Evolutionary conservation across 1,140 invertebrate genomes (phyloP).

Genomic region (Brachionus plicatilis): DNA sequence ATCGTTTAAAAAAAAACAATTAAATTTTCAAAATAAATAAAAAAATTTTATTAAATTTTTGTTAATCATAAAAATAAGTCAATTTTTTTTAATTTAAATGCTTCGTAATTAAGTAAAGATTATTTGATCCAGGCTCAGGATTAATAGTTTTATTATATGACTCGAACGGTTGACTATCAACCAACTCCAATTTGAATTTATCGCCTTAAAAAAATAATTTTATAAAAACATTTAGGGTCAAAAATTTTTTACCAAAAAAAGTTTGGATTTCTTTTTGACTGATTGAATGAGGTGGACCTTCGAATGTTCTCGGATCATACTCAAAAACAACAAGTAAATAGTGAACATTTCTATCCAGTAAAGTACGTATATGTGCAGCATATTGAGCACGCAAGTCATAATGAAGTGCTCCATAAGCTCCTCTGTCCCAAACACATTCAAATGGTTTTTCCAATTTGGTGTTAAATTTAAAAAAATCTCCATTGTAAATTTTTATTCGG

Average conservation of each 20-base stretch:
- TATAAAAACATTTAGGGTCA: neutral
- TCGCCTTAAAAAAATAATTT: neutral
- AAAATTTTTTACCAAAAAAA: neutral
- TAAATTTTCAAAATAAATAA: no score
- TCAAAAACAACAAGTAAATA: slow-evolving; percentile 1
- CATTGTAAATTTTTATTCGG: slow-evolving; percentile 3
- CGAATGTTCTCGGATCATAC: neutral
- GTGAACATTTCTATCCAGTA: neutral
- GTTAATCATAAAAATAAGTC: neutral
- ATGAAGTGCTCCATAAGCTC: neutral
- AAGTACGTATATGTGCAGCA: neutral
- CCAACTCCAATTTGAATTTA: neutral
- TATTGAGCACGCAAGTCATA: neutral
- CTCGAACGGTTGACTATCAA: neutral
- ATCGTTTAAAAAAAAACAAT: no score
- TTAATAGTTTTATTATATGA: neutral
- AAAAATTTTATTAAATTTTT: no score
- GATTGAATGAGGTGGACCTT: neutral
- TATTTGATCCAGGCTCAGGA: neutral
- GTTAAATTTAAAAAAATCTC: slow-evolving; percentile 25
- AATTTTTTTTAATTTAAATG: neutral
- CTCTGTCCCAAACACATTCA: slow-evolving; percentile 39
- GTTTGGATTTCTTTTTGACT: neutral
- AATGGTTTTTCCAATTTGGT: neutral
- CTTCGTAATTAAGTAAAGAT: neutral